Conservation (phyloP, 2,797 vertebrate species). For the Phyllotis vaccarum region DNA sequence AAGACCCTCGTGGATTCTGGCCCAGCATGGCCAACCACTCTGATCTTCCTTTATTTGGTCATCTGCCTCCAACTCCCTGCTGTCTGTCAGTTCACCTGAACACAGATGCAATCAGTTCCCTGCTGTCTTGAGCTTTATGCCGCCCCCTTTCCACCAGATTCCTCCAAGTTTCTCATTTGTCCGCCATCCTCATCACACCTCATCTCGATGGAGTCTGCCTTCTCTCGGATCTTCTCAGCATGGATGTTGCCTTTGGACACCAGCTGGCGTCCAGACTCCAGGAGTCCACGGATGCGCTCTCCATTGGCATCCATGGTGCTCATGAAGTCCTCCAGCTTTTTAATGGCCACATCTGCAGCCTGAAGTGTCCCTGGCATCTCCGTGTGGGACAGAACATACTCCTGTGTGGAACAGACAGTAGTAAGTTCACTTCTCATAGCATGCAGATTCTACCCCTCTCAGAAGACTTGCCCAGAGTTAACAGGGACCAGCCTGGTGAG, state of each 20-base stretch:
- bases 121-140: not conserved
- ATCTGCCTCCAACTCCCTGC: not conserved
- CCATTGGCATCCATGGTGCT: constrained; percentile 96
- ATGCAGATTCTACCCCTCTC: not conserved
- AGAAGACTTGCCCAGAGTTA: not conserved
- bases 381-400: constrained; percentile 95
- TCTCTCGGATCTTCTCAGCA: constrained; percentile 95
- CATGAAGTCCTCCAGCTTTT: constrained; percentile 96
- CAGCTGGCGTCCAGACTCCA: constrained; percentile 93
- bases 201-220: constrained; percentile 94
- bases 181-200: constrained; percentile 86
- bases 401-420: constrained; percentile 86
- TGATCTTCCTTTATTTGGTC: not conserved
- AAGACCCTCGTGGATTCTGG: not conserved
- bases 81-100: not conserved
- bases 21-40: too few species aligned
- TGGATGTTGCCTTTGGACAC: constrained; percentile 92
- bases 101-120: not conserved
- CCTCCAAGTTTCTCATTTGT: fast-evolving
- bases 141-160: not conserved
- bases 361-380: constrained; percentile 95
- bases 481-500: fast-evolving
- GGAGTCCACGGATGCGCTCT: constrained; percentile 93
- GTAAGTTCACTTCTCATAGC: not conserved
- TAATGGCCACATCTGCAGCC: constrained; percentile 94